Evolutionary conservation across 2,888 invertebrate genomes (phyloP).

Genomic region (Sphaerophoria taeniata): DNA sequence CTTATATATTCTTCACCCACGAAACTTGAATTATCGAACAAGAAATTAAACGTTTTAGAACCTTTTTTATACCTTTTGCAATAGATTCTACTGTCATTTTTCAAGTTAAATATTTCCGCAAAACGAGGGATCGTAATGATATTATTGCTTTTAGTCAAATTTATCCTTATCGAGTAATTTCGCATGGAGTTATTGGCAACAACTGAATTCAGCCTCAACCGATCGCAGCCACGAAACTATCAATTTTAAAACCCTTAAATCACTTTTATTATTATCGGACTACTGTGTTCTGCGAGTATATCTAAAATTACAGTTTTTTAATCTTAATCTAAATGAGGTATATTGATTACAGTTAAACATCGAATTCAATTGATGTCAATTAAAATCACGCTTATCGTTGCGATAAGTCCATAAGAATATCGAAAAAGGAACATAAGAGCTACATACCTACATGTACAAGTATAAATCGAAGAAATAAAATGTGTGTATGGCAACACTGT

Average conservation of each 20-base stretch:
- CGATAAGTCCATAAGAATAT: conserved; percentile 77
- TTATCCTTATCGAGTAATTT: not conserved
- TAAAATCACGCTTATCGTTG: conserved; percentile 89
- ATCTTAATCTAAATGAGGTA: conserved; percentile 48
- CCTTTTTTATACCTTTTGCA: no score
- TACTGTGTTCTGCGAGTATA: conserved; percentile 15
- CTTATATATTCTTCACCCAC: no score
- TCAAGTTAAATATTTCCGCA: not conserved
- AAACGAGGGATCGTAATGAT: not conserved
- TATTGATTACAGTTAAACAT: conserved; percentile 23
- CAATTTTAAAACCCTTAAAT: conserved; percentile 3
- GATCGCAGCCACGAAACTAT: conserved; percentile 17
- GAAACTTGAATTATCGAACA: no score
- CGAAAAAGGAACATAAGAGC: not conserved
- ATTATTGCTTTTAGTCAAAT: not conserved
- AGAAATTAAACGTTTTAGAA: no score
- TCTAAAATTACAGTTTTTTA: conserved; percentile 30
- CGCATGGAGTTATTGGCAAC: not conserved
- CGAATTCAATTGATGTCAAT: conserved; percentile 86
- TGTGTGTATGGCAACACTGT: no score
- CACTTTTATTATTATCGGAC: conserved; percentile 46
- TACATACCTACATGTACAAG: no score
- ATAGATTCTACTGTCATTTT: no score
- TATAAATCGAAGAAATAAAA: no score
- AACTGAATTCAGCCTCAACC: conserved; percentile 5